phyloP scores from a whole-genome alignment of 1,140 invertebrate genomes.

The Asbolus verrucosus region DNA sequence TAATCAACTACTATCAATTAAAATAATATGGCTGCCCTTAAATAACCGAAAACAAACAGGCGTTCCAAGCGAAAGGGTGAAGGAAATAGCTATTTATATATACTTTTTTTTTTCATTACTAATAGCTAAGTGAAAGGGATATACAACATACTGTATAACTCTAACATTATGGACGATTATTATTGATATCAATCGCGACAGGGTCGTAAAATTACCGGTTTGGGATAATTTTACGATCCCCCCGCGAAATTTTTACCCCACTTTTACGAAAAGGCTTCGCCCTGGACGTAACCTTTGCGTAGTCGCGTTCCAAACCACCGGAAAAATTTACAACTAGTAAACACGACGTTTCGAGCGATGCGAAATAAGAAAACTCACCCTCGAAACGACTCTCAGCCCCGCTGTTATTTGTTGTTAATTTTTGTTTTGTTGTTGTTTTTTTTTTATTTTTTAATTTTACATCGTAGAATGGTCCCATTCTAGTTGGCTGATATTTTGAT shows the following conservation, averaged over 20 bases:
- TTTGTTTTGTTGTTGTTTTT: too few relatives aligned
- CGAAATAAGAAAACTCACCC: conserved; percentile 26
- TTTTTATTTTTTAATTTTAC: conserved; percentile 64
- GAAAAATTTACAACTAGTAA: conserved; percentile 5
- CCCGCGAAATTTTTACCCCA: conserved; percentile 8
- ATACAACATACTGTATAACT: conserved; percentile 61
- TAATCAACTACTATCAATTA: not conserved
- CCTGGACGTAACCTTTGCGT: conserved; percentile 13
- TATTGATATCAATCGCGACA: conserved; percentile 60
- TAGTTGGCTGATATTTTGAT: conserved; percentile 76
- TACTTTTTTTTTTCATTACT: conserved; percentile 13
- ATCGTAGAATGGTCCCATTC: conserved; percentile 80
- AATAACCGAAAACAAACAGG: conserved; percentile 43
- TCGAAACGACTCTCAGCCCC: not conserved
- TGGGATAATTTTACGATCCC: conserved; percentile 10
- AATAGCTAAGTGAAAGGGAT: conserved; percentile 54
- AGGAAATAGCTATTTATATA: conserved; percentile 46
- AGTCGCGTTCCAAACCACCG: not conserved
- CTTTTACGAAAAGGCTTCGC: conserved; percentile 27
- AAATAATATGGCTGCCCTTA: conserved; percentile 43
- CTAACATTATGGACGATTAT: conserved; percentile 64
- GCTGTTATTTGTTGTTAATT: conserved; percentile 8
- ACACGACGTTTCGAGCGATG: conserved; percentile 2
- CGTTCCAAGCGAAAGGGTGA: conserved; percentile 43
- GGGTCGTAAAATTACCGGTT: conserved; percentile 5